Conservation (phyloP, 2,113 vertebrate genomes). For the Onychostoma macrolepis region DNA sequence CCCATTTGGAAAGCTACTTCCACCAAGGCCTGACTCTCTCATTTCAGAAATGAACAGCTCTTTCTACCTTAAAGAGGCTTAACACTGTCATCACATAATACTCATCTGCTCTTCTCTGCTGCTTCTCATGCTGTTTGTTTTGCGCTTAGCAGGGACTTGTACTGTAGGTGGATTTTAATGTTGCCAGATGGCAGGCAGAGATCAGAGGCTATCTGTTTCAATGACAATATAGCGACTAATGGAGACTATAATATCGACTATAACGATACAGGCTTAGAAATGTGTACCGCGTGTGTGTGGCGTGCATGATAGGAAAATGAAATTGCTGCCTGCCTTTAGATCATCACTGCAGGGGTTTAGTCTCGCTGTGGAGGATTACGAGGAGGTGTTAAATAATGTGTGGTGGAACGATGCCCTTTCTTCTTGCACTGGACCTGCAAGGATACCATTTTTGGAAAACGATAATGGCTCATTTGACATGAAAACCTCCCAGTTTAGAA, state of each 20-base stretch:
- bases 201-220: slow-evolving; percentile 47
- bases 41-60: slow-evolving; percentile 39
- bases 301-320: slow-evolving; percentile 9
- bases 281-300: neutral
- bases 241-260: neutral
- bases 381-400: neutral
- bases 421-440: neutral
- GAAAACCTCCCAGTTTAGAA: neutral
- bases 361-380: neutral
- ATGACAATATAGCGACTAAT: slow-evolving; percentile 23
- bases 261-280: neutral
- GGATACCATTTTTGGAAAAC: neutral
- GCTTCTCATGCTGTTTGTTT: slow-evolving; percentile 48
- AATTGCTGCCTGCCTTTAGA: slow-evolving; percentile 7
- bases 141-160: slow-evolving; percentile 16
- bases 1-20: neutral
- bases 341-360: slow-evolving; percentile 10
- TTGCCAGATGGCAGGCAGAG: slow-evolving; percentile 57
- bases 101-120: slow-evolving; percentile 22
- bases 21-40: neutral
- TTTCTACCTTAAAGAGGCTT: slow-evolving; percentile 28
- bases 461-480: neutral
- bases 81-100: neutral
- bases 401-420: neutral
- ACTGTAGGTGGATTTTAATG: slow-evolving; percentile 55